These are phyloP conservation scores for Pelodiscus sinensis DNA, from an alignment of 2,113 vertebrate genomes.

Conservation along the genomic window DNA sequence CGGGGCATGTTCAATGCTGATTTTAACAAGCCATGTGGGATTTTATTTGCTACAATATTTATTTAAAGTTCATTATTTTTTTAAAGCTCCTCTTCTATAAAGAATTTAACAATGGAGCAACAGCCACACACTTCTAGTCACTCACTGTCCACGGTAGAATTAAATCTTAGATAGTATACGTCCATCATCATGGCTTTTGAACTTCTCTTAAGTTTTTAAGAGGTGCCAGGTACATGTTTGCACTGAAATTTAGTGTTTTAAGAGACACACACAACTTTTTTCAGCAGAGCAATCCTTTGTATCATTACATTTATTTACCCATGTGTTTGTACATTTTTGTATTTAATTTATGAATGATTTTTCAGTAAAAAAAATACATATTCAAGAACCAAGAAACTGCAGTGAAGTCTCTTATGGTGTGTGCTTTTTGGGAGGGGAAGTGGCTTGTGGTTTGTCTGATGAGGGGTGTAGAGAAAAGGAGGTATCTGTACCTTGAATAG, in stretches of 20 bases:
- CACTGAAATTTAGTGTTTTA: slow-evolving; percentile 86
- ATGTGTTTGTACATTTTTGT: slow-evolving; percentile 90
- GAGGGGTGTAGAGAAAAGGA: not conserved
- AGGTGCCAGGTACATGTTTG: slow-evolving; percentile 85
- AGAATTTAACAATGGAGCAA: slow-evolving; percentile 11
- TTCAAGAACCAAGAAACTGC: slow-evolving; percentile 71
- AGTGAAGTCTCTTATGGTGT: not conserved
- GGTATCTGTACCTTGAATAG: not conserved
- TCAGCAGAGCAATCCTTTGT: slow-evolving; percentile 83
- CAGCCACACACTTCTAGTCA: not conserved
- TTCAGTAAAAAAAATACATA: slow-evolving; percentile 86
- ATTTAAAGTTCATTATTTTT: slow-evolving; percentile 27
- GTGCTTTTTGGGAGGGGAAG: not conserved
- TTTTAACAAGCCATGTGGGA: slow-evolving; percentile 38
- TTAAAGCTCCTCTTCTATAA: slow-evolving; percentile 32
- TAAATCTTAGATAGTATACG: slow-evolving; percentile 40
- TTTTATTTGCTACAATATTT: slow-evolving; percentile 60
- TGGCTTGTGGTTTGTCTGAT: not conserved
- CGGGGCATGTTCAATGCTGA: slow-evolving; percentile 11
- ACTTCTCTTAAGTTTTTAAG: slow-evolving; percentile 81
- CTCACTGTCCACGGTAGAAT: slow-evolving; percentile 52
- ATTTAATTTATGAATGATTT: slow-evolving; percentile 90
- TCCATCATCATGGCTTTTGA: slow-evolving; percentile 66
- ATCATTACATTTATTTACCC: slow-evolving; percentile 85
- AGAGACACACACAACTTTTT: slow-evolving; percentile 74